Evolutionary conservation across 1,140 invertebrate species (phyloP).

Genomic region (Neodiprion fabricii): DNA sequence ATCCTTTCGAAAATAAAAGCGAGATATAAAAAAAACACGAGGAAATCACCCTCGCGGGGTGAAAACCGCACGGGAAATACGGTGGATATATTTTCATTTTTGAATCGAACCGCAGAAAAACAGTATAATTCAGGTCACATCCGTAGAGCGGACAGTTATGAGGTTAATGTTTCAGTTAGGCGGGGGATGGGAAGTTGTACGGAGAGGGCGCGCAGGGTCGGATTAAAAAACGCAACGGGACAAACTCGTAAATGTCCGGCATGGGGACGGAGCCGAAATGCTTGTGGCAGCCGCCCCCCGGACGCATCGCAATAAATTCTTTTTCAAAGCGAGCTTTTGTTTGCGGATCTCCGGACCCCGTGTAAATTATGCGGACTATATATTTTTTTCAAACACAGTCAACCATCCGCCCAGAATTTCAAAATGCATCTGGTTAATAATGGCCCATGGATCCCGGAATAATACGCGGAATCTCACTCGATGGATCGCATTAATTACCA

Average conservation of each 20-base stretch:
- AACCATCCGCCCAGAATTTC: too few species aligned
- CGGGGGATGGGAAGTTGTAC: background rate
- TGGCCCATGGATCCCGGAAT: too few species aligned
- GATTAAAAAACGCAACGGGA: constrained; percentile 35
- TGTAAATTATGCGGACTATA: constrained; percentile 28
- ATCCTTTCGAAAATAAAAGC: too few species aligned
- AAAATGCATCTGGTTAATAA: too few species aligned
- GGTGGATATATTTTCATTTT: too few species aligned
- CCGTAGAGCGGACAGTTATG: constrained; percentile 2
- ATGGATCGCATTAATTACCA: too few species aligned
- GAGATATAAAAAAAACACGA: too few species aligned
- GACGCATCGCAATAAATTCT: constrained; percentile 41
- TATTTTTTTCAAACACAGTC: too few species aligned
- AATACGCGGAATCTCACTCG: too few species aligned
- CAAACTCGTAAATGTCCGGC: constrained; percentile 35
- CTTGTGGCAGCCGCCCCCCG: constrained; percentile 29
- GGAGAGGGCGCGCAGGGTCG: background rate
- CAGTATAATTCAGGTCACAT: background rate
- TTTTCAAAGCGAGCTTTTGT: constrained; percentile 46
- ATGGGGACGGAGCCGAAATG: constrained; percentile 29
- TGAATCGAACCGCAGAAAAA: too few species aligned
- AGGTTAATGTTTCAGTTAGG: constrained; percentile 31
- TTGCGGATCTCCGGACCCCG: constrained; percentile 19
- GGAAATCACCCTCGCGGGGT: too few species aligned
- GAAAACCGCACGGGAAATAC: too few species aligned